A percentile compares a stretch with the other conserved stretches of the same genome.
Evolutionary conservation across 2,113 vertebrate genomes (phyloP).

Genomic region (Tupaia chinensis): DNA sequence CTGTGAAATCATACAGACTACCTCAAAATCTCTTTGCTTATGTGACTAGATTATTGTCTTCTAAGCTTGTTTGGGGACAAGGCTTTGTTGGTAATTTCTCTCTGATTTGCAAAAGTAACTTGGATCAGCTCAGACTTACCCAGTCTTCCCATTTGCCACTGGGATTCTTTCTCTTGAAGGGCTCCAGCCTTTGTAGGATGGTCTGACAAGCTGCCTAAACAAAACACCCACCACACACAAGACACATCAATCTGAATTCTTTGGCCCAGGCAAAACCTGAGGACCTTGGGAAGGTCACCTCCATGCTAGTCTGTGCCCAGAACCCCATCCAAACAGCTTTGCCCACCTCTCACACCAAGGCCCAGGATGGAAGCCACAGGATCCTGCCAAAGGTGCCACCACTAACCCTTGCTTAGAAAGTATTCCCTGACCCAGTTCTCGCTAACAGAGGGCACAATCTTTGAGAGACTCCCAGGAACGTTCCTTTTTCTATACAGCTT

Average conservation of each 20-base stretch:
- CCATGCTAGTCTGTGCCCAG: background rate
- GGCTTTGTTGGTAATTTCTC: background rate
- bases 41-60: background rate
- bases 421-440: background rate
- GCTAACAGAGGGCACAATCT: background rate
- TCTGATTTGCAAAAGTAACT: background rate
- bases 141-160: slow-evolving; percentile 94
- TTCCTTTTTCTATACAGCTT: background rate
- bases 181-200: slow-evolving; percentile 91
- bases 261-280: background rate
- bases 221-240: background rate
- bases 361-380: background rate
- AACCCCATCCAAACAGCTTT: background rate
- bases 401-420: background rate
- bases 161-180: slow-evolving; percentile 91
- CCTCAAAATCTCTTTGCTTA: background rate
- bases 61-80: background rate
- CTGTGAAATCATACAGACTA: background rate
- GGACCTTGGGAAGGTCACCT: background rate
- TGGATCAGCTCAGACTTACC: slow-evolving; percentile 86
- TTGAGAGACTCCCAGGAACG: background rate
- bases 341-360: background rate
- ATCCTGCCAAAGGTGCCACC: background rate
- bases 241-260: background rate
- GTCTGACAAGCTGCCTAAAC: slow-evolving; percentile 92